Base-by-base conservation (phyloP, 2,797 vertebrate genomes). In the Yasuhikotakia modesta region DNA sequence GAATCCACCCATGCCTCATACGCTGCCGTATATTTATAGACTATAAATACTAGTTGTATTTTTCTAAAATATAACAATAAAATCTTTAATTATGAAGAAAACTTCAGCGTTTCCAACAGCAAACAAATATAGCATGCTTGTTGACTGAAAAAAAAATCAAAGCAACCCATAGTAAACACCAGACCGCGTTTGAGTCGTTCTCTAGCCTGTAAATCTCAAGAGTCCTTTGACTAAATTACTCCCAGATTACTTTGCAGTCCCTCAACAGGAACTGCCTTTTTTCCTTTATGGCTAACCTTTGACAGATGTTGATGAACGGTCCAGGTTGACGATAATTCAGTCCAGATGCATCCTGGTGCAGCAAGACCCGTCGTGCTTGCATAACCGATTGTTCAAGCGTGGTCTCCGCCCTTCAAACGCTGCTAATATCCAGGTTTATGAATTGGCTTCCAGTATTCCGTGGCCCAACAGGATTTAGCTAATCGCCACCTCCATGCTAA, bases 181-280 rank as follows among this genome's bases (percentile, higher is more conserved):
- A 84, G 87, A 85, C 84, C 14, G 77, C 74, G 70, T 87, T 87
- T 86, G 85, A 89, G 86, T 87, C 39, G 39, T 43, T 43, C 39
- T 43, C 78, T 86, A 89, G 89, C 87, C 91, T 84, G 85, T 85
- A 89, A 90, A 84, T 87, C 89, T 88, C 53, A 52, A 43, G 69
- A 84, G 74, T 79, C 85, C 85, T 90, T 91, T 89, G 87, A 87
- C 86, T 89, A 94, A 94, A 94, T 93, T 61, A 90, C 89, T 92
- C 86, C 90, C 93, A 92, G 93, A 93, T 92, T 92, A 89, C 90
- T 91, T 90, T 88, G 89, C 87, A 91, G 87, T 87, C 60, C 89
- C 89, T 82, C 89, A 93, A 90, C 91, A 91, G 92, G 92, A 94
- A 93, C 92, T 93, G 92, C 90, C 89, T 91, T 83, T 92, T 93